Conservation (phyloP, 1,140 invertebrate species). For the Drepana arcuata region DNA sequence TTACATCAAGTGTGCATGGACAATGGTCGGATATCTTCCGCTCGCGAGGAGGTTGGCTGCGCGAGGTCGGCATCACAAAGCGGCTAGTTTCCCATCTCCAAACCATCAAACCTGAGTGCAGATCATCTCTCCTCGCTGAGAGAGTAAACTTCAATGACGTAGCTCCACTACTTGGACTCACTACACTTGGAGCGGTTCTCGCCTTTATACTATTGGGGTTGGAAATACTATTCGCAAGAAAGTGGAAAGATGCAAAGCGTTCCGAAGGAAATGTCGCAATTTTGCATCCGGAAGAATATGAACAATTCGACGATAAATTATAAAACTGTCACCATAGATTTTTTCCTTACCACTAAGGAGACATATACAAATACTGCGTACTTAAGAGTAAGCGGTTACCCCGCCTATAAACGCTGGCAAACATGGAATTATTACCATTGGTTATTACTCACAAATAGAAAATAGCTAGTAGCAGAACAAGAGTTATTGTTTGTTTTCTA, state of each 20-base stretch:
- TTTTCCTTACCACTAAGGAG: no score
- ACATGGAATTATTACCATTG: no score
- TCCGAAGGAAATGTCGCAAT: no score
- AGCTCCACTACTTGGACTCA: constrained; percentile 22
- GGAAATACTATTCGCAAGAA: constrained; percentile 28
- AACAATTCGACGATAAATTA: no score
- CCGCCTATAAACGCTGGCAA: no score
- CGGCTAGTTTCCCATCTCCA: constrained; percentile 26
- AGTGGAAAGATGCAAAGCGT: constrained; percentile 9
- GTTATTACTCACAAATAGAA: no score
- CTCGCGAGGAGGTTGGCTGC: constrained; percentile 29
- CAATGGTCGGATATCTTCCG: constrained; percentile 34
- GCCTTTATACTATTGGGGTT: constrained; percentile 29
- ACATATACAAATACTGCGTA: no score
- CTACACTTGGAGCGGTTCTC: constrained; percentile 15
- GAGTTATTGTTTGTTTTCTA: no score
- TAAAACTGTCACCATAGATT: no score
- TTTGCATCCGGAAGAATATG: no score
- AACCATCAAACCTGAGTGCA: constrained; percentile 36
- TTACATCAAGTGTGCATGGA: constrained; percentile 32
- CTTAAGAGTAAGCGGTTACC: no score
- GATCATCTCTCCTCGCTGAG: constrained; percentile 42
- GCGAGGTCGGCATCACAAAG: constrained; percentile 33
- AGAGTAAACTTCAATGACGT: constrained; percentile 45
- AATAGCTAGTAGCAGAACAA: no score